Conservation (phyloP, 2,888 invertebrate species). For the Rotaria macrura region DNA sequence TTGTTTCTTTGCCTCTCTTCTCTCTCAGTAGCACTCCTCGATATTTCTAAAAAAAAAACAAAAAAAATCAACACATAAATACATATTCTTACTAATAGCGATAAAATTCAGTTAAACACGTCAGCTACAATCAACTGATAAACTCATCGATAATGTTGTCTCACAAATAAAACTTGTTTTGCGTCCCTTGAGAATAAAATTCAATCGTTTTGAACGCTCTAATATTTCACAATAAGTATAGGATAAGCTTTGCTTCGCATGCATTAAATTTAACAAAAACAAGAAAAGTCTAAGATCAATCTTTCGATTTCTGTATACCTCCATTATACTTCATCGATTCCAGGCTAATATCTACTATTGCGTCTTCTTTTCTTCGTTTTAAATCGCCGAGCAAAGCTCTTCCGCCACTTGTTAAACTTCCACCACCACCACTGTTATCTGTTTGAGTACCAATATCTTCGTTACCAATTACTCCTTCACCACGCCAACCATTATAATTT, state of each 20-base stretch:
- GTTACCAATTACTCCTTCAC: neutral
- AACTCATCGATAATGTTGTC: neutral
- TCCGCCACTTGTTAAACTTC: neutral
- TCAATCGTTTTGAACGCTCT: neutral
- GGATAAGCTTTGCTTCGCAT: neutral
- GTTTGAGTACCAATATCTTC: constrained; percentile 8
- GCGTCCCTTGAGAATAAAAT: neutral
- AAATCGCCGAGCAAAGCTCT: neutral
- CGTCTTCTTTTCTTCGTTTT: neutral
- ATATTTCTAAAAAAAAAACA: no score
- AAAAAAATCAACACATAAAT: neutral
- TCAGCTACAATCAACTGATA: neutral
- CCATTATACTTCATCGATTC: constrained; percentile 21
- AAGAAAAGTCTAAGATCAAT: neutral
- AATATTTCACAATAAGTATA: neutral
- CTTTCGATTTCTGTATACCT: neutral
- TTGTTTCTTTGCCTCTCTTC: neutral
- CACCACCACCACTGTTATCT: neutral
- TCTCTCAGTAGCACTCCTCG: no score
- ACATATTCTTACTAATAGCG: neutral
- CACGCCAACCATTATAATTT: neutral
- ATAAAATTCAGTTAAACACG: neutral
- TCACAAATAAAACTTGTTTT: neutral
- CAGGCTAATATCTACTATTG: neutral
- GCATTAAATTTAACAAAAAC: neutral